These are phyloP conservation scores for Agraylea sexmaculata DNA, from an alignment of 1,140 invertebrate species.

Conservation along the genomic window DNA sequence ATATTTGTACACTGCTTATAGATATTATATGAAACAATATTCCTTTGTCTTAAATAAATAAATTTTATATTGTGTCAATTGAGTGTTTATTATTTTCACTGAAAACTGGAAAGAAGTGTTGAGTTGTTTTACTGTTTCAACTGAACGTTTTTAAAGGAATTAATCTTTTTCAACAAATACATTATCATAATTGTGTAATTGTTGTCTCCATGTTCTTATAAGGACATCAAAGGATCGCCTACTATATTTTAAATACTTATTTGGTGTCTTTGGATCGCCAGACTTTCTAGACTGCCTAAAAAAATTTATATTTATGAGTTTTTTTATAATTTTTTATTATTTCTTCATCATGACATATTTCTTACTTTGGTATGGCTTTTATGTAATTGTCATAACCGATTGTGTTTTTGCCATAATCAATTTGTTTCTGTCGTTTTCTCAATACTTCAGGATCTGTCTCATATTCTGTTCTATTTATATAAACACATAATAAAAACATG, in stretches of 20 bases:
- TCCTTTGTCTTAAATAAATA: no score
- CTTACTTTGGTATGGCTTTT: conserved; percentile 60
- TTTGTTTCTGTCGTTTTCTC: conserved; percentile 77
- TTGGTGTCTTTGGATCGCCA: conserved; percentile 75
- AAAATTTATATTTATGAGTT: conserved; percentile 11
- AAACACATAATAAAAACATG: no score
- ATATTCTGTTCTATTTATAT: conserved; percentile 42
- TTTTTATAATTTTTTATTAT: no score
- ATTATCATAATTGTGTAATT: conserved; percentile 77
- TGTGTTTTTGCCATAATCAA: conserved; percentile 92
- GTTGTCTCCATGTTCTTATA: conserved; percentile 74
- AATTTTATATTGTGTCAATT: no score
- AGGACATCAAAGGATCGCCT: conserved; percentile 81
- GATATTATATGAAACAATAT: no score
- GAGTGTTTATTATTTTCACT: no score
- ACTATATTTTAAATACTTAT: conserved; percentile 77
- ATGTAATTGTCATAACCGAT: conserved; percentile 74
- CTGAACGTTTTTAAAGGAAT: no score
- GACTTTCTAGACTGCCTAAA: conserved; percentile 50
- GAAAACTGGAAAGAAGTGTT: no score
- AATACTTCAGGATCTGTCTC: conserved; percentile 65
- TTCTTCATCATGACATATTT: conserved; percentile 12
- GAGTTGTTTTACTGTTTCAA: no score
- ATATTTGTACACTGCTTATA: no score
- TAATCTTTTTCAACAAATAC: no score